Evolutionary conservation across 2,888 invertebrate genomes (phyloP), one percentile per base, ranked within the genome.

Genomic region (Papilio elwesi): DNA sequence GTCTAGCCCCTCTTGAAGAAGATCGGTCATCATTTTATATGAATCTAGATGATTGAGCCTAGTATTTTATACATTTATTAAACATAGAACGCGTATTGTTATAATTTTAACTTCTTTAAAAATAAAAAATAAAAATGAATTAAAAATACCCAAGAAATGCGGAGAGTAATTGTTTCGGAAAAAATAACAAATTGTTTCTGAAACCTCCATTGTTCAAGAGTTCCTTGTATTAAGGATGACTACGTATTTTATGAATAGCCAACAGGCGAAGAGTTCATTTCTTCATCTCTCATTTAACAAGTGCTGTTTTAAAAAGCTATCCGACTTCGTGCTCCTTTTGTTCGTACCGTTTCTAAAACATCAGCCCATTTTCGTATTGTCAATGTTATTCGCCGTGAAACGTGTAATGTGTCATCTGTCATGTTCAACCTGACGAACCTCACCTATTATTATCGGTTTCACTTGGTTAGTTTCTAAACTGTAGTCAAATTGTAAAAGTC

Each of bases 281-380:
- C 68, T 64, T 57, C 64, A 73, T 64, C 51, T 57, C 68, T 65
- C 68, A 69, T 69, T 73, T 52, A 69, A 57, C 68, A 69, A 73
- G 53, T 53, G 64, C 63, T 38, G 55, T n/a, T 65, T 73, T 73
- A 43, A 73, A 73, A 69, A 59, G 68, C 26, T 26, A 26, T 57
- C 57, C n/a, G 51, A 68, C 64, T 68, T 64, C 57, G 51, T 38
- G 64, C 16, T 11, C 51, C 65, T 69, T 71, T 73, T 73, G 38
- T 69, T 65, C 48, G 51, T 57, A 65, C 13, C 26, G 59, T 65
- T 73, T 73, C 36, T 57, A 68, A 68, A 73, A 63, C 68, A 68
- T 64, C 9, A 53, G 68, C 52, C 15, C 38, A 49, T 67, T 63
- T 73, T 73, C 68, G 51, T 59, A 57, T 62, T 71, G 67, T 62